Percentiles rank a stretch among this genome's conserved stretches.
phyloP scores from a whole-genome alignment of 2,888 invertebrate species.

The Liposcelis brunnea region DNA sequence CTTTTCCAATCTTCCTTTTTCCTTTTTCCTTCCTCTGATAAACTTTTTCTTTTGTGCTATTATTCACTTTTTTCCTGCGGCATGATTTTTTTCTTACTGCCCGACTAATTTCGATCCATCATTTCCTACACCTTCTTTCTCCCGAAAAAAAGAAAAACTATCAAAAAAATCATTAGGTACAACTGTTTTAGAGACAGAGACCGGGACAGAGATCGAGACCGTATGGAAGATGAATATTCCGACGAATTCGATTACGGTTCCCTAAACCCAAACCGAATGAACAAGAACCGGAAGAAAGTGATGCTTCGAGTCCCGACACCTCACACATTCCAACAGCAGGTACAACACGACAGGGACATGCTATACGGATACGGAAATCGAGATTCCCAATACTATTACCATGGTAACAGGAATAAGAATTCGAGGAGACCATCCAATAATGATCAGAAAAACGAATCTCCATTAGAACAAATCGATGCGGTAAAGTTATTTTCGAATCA shows the following conservation, averaged over 20 bases:
- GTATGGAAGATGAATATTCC: background rate
- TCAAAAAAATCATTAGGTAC: no score
- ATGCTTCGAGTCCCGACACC: background rate
- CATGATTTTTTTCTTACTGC: no score
- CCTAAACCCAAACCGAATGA: background rate
- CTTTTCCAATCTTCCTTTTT: no score
- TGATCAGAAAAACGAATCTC: conserved; percentile 1
- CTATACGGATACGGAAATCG: background rate
- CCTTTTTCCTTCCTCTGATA: no score
- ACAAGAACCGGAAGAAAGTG: background rate
- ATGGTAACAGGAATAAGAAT: conserved; percentile 4
- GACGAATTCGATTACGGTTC: background rate
- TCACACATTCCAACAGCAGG: background rate
- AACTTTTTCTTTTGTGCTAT: no score
- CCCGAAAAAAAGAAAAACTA: no score
- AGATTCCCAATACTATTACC: background rate
- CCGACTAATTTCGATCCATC: no score
- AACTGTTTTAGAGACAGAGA: background rate
- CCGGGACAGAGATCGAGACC: background rate
- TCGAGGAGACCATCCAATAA: background rate
- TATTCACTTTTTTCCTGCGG: no score
- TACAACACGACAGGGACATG: background rate
- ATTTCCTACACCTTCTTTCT: no score
- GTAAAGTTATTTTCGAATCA: background rate
- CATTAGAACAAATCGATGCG: background rate